Evolutionary conservation across 2,797 vertebrate species (phyloP).

Genomic region (Champsocephalus gunnari): DNA sequence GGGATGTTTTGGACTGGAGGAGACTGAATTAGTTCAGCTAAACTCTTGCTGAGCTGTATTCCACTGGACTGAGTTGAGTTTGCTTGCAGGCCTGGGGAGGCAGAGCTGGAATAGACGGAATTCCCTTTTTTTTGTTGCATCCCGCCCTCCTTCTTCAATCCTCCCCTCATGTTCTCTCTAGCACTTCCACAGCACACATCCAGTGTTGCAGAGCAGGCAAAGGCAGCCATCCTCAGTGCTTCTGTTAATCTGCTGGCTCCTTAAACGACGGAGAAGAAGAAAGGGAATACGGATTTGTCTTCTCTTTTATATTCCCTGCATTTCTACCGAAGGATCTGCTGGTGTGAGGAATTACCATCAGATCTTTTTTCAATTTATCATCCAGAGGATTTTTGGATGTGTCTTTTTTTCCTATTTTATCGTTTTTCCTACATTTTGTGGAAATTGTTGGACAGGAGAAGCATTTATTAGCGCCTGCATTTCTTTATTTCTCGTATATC

Average conservation of each 20-base stretch:
- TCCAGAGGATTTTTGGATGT: constrained; percentile 42
- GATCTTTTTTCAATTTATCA: constrained; percentile 28
- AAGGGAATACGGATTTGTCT: constrained; percentile 40
- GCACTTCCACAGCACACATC: constrained; percentile 73
- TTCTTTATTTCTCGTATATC: constrained; percentile 20
- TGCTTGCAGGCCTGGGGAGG: constrained; percentile 49
- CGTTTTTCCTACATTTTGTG: constrained; percentile 27
- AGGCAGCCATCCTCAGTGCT: constrained; percentile 73
- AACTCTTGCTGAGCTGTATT: constrained; percentile 49
- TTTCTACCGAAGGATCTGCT: constrained; percentile 37
- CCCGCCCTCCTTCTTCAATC: constrained; percentile 60
- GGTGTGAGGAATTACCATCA: constrained; percentile 48
- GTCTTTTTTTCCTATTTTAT: neutral
- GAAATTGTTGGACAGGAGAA: constrained; percentile 24
- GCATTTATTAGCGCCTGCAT: neutral
- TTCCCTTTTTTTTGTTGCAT: constrained; percentile 62
- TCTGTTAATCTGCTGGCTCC: constrained; percentile 64
- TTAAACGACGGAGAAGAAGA: constrained; percentile 45
- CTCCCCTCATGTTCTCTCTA: constrained; percentile 70
- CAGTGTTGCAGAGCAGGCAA: constrained; percentile 78
- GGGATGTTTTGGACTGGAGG: constrained; percentile 33
- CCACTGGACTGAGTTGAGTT: constrained; percentile 51
- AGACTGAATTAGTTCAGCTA: constrained; percentile 53
- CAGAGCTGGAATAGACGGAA: constrained; percentile 64
- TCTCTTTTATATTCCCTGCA: constrained; percentile 25